Evolutionary conservation across 2,888 invertebrate genomes (phyloP).

Genomic region (Cynaeus angustus): DNA sequence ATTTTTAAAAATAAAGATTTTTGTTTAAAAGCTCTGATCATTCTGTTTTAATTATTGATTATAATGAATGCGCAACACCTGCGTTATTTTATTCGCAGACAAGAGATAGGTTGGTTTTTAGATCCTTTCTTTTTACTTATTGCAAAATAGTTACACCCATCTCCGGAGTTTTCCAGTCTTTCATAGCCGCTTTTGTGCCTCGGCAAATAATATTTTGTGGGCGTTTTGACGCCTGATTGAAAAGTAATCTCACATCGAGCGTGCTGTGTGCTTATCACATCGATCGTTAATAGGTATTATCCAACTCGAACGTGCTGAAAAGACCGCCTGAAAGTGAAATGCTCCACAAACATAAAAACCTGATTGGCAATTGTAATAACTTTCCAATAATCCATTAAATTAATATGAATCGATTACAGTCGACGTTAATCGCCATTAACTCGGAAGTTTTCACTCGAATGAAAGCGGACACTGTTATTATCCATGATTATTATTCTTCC

Average conservation of each 20-base stretch:
- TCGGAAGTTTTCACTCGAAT: not conserved
- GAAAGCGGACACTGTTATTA: conserved; percentile 13
- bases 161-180: not conserved
- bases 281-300: conserved; percentile 30
- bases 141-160: not conserved
- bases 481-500: conserved; percentile 4
- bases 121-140: too few relatives aligned
- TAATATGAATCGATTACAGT: conserved; percentile 11
- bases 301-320: conserved; percentile 17
- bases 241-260: conserved; percentile 36
- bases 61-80: too few relatives aligned
- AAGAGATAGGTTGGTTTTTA: too few relatives aligned
- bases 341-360: conserved; percentile 13
- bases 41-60: too few relatives aligned
- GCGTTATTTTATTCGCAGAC: too few relatives aligned
- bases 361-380: conserved; percentile 13
- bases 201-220: conserved; percentile 25
- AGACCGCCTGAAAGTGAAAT: conserved; percentile 23
- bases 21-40: too few relatives aligned
- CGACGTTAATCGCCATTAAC: conserved; percentile 1
- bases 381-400: conserved; percentile 17
- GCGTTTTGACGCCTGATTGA: conserved; percentile 32
- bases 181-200: not conserved
- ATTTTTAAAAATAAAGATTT: too few relatives aligned
- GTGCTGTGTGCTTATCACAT: conserved; percentile 35